Evolutionary conservation across 2,797 vertebrate species (phyloP), one percentile per base, ranked within the genome.

Genomic region (Peromyscus attwateri): DNA sequence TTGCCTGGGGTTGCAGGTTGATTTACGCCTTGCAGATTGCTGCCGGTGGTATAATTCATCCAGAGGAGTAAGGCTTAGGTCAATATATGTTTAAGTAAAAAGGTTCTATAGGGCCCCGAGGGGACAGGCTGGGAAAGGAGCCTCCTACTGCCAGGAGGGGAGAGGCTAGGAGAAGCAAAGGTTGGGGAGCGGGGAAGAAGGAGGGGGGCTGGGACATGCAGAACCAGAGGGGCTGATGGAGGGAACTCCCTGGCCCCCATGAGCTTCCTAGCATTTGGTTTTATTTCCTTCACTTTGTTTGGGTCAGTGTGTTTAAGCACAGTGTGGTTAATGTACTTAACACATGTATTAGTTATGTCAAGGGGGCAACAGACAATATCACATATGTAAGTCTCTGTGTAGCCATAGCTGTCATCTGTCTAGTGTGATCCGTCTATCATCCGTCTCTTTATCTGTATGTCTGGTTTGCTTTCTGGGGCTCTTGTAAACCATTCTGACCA

Each of bases 31-130:
- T 97, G 96, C 97, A 98, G 96, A 94, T 97, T 97, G 98, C 97
- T 97, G 98, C 96, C 95, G 92, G 97, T 75, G 97, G 97, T 95
- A 97, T 98, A 98, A 98, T 94, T 99, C 98, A 98, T 94, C 68
- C 97, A 10, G 89, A 96, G 97, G 98, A 98, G 98, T 92, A 97
- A 98, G 97, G 82, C 95, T 68, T 93, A 95, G 98, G 98, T 99
- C 98, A 98, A 99, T 98, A 98, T 29, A 98, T 66, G 97, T 98
- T 98, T 99, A 98, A 99, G 98, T 98, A 98, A 98, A 98, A 98
- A 98, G 98, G 98, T 97, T 98, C 98, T 98, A 96, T 0, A 87
- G 98, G 96, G 96, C 97, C 98, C 97, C 97, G 43, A 55, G 95
- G 97, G 98, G 97, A 98, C 98, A 98, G 96, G 98, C 96, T 95